Evolutionary conservation across 2,113 vertebrate genomes (phyloP).

Genomic region (Callocephalon fimbriatum): DNA sequence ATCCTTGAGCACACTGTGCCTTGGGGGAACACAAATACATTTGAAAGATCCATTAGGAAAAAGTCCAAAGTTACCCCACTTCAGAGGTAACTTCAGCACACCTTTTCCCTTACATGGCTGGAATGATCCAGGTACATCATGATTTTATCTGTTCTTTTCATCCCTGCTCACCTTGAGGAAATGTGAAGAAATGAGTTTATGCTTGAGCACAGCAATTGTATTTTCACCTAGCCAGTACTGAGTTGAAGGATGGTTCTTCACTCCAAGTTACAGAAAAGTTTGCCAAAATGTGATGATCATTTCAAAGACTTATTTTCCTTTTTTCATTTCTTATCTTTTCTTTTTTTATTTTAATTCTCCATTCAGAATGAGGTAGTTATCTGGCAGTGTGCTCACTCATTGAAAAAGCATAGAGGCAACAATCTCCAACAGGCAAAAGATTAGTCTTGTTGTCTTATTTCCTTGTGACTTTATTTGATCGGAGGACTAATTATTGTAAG

Average conservation of each 20-base stretch:
- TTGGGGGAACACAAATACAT: neutral
- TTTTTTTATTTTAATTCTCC: neutral
- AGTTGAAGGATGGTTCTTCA: neutral
- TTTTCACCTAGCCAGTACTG: neutral
- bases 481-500: neutral
- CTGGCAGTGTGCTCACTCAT: neutral
- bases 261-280: neutral
- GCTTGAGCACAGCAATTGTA: neutral
- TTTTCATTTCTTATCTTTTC: too few relatives aligned
- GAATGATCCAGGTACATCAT: neutral
- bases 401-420: neutral
- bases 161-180: neutral
- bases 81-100: neutral
- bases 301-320: neutral
- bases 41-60: neutral
- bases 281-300: neutral
- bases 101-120: neutral
- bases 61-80: neutral
- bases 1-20: fast-evolving
- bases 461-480: neutral
- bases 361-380: neutral
- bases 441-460: neutral
- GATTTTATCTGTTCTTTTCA: neutral
- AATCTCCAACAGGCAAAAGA: neutral
- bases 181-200: neutral